A percentile compares a stretch with the other conserved stretches of the same genome.
These are phyloP conservation scores for Plecturocebus donacophilus DNA, from an alignment of 2,113 vertebrate genomes.

Conservation along the genomic window DNA sequence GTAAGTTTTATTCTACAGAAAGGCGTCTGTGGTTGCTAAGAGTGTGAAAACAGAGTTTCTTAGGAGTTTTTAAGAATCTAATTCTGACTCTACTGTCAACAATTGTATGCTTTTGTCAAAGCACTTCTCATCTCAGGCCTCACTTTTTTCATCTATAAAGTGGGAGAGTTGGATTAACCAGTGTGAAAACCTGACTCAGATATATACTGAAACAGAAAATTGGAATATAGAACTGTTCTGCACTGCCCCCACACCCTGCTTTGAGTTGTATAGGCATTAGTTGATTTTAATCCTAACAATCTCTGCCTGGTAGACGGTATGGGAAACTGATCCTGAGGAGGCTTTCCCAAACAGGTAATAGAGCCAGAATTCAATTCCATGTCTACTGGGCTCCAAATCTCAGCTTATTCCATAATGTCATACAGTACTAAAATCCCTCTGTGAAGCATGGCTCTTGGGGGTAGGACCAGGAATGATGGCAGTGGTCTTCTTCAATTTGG, in stretches of 20 bases:
- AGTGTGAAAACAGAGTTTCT: constrained; percentile 6
- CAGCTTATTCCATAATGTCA: not conserved
- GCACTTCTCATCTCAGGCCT: not conserved
- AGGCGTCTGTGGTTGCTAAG: not conserved
- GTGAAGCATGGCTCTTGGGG: not conserved
- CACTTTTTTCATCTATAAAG: not conserved
- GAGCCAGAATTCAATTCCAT: not conserved
- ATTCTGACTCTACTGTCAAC: not conserved
- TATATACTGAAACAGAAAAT: not conserved
- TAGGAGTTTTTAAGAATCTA: not conserved
- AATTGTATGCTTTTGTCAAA: not conserved
- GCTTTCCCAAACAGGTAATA: not conserved
- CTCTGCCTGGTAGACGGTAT: not conserved
- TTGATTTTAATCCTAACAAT: not conserved
- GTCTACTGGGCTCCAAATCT: not conserved
- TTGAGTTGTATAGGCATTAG: not conserved
- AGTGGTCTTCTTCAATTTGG: not conserved
- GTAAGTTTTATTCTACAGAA: constrained; percentile 23
- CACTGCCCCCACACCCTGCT: not conserved
- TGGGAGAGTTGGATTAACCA: not conserved
- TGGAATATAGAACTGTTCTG: not conserved
- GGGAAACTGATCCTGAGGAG: not conserved
- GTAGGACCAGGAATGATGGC: not conserved
- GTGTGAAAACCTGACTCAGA: not conserved
- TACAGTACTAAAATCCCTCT: not conserved